Conservation (phyloP, 2,888 invertebrate genomes). For the Platypus cylindrus region DNA sequence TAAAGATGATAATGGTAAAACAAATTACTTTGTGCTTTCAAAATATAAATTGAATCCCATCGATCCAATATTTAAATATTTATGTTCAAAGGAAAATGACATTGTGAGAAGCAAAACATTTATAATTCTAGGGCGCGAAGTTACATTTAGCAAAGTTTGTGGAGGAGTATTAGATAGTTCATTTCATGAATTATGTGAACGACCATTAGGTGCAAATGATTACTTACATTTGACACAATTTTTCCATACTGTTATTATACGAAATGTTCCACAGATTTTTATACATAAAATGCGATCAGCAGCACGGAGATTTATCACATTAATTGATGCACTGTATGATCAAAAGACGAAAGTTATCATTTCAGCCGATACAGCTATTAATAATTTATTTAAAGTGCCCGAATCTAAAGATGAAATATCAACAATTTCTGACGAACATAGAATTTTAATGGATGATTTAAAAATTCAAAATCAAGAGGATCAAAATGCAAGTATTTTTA, state of each 20-base stretch:
- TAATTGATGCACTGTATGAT: conserved; percentile 95
- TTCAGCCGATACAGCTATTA: conserved; percentile 66
- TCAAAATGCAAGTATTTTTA: conserved; percentile 77
- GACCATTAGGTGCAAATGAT: conserved; percentile 88
- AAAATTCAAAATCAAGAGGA: conserved; percentile 64
- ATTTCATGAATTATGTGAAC: conserved; percentile 82
- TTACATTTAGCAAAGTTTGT: conserved; percentile 79
- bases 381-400: conserved; percentile 55
- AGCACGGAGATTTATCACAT: conserved; percentile 85
- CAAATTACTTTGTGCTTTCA: conserved; percentile 68
- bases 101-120: conserved; percentile 72
- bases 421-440: conserved; percentile 53
- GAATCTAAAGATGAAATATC: conserved; percentile 27
- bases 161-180: conserved; percentile 81
- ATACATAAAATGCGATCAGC: conserved; percentile 62
- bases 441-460: conserved; percentile 91
- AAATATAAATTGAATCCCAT: conserved; percentile 51
- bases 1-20: conserved; percentile 40
- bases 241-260: conserved; percentile 89
- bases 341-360: conserved; percentile 78
- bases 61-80: conserved; percentile 74
- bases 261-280: conserved; percentile 77
- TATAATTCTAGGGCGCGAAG: conserved; percentile 79
- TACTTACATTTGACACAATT: conserved; percentile 85
- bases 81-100: conserved; percentile 83